phyloP scores from a whole-genome alignment of 2,797 vertebrate species.

The Rhinichthys osculus region DNA sequence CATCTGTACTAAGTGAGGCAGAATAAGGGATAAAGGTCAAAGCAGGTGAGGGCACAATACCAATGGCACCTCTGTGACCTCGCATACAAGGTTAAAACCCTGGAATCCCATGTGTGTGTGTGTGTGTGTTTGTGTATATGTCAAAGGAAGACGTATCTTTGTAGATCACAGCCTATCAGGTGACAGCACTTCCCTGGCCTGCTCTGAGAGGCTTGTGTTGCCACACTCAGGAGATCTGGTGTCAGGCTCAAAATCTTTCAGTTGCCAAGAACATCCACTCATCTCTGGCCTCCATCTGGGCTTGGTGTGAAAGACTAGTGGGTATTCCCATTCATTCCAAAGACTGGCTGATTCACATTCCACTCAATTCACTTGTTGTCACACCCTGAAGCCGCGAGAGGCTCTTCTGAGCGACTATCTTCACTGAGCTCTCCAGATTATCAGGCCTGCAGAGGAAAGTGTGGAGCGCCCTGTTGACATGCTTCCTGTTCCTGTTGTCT shows the following conservation, averaged over 20 bases:
- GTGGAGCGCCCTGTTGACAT: conserved; percentile 33
- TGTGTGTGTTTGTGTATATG: conserved; percentile 36
- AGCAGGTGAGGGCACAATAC: conserved; percentile 48
- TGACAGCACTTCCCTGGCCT: conserved; percentile 57
- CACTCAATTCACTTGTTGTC: conserved; percentile 27
- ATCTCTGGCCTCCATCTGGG: conserved; percentile 28
- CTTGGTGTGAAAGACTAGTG: conserved; percentile 19
- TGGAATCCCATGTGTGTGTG: conserved; percentile 40
- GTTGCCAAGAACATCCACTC: conserved; percentile 37
- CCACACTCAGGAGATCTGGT: conserved; percentile 61
- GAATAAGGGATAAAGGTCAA: conserved; percentile 55
- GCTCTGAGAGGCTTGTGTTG: conserved; percentile 55
- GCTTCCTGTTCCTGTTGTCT: conserved; percentile 42
- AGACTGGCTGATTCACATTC: conserved; percentile 11
- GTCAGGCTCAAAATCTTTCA: conserved; percentile 46
- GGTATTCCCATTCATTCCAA: conserved; percentile 39
- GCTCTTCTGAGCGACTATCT: conserved; percentile 28
- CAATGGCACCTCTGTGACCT: conserved; percentile 44
- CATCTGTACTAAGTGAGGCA: conserved; percentile 30
- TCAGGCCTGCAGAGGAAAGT: conserved; percentile 26
- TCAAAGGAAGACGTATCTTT: conserved; percentile 29
- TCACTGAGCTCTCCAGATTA: conserved; percentile 18
- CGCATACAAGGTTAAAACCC: conserved; percentile 43
- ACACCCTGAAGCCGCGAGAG: conserved; percentile 14
- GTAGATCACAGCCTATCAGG: conserved; percentile 57